Evolutionary conservation across 2,113 vertebrate genomes (phyloP), one percentile per base, ranked within the genome.

Genomic region (Gallinago undulata): DNA sequence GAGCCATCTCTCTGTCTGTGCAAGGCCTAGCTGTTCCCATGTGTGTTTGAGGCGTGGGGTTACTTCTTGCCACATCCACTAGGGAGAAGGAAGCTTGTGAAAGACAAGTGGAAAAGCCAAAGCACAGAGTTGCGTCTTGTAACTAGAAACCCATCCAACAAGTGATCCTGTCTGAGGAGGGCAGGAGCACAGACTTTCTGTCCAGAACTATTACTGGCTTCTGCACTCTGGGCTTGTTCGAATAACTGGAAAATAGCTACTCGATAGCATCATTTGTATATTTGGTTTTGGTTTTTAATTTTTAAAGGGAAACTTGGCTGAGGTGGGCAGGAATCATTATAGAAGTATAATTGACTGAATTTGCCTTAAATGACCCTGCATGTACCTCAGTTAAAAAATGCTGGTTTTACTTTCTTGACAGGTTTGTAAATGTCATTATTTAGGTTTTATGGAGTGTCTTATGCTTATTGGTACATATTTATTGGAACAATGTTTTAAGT

Each of bases 401-500:
- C 10, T 89, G 75, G 70, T 97, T 97, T 97, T 97, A 97, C 93
- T 94, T 91, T 55, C 79, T 96, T 92, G 95, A 60, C 62, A 91
- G 35, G 91, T 97, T 97, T 96, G 94, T 98, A 97, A 94, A 97
- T 96, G 84, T 95, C 67, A 92, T 95, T 96, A 86, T 95, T 93
- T 98, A 96, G 97, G 94, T 96, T 87, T 97, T 96, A 86, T 93
- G 87, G 90, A 97, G 97, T 98, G 97, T 96, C 94, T 97, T 97
- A 96, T 95, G 95, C 97, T 97, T 97, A 97, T 97, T 97, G 93
- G 87, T 96, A 96, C 73, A 35, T 98, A 98, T 98, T 98, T 98
- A 98, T 98, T 98, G 96, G 97, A 97, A 87, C 82, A 96, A 92
- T 83, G 94, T 96, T 98, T 98, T 98, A 98, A 98, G 76, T 98